phyloP scores from a whole-genome alignment of 2,113 vertebrate species.

The Anser cygnoides region DNA sequence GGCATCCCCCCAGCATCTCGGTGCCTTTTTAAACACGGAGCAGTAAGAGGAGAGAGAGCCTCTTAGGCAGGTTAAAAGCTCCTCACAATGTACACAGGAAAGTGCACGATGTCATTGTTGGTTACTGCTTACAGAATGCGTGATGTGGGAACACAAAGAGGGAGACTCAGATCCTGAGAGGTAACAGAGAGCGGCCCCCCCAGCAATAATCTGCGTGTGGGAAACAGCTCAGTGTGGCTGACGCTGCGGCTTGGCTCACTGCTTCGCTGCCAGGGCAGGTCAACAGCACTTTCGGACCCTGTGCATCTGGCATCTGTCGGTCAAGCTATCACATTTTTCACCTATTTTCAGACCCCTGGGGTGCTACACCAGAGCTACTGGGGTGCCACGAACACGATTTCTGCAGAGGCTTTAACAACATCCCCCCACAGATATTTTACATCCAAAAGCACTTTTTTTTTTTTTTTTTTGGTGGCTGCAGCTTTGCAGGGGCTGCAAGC shows the following conservation, averaged over 20 bases:
- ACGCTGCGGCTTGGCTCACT: background rate
- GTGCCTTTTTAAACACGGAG: background rate
- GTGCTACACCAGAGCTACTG: background rate
- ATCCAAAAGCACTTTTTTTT: background rate
- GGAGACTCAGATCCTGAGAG: background rate
- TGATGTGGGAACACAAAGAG: accelerated
- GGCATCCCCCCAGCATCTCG: background rate
- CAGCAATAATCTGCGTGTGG: accelerated
- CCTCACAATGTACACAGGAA: background rate
- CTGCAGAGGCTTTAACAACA: background rate
- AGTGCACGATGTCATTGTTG: background rate
- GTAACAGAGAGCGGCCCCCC: background rate
- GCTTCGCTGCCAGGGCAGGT: background rate
- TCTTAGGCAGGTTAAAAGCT: background rate
- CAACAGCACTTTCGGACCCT: background rate
- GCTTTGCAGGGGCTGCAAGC: background rate
- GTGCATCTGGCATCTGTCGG: background rate
- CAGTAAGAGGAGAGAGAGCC: background rate
- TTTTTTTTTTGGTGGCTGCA: background rate
- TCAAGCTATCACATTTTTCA: background rate
- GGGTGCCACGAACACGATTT: background rate
- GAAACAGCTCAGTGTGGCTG: accelerated
- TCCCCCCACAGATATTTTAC: background rate
- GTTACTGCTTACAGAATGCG: background rate
- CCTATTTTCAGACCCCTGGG: background rate